A percentile compares a stretch with the other conserved stretches of the same genome.
These are phyloP conservation scores for Sisyra nigra DNA, from an alignment of 2,888 invertebrate genomes.

Conservation along the genomic window DNA sequence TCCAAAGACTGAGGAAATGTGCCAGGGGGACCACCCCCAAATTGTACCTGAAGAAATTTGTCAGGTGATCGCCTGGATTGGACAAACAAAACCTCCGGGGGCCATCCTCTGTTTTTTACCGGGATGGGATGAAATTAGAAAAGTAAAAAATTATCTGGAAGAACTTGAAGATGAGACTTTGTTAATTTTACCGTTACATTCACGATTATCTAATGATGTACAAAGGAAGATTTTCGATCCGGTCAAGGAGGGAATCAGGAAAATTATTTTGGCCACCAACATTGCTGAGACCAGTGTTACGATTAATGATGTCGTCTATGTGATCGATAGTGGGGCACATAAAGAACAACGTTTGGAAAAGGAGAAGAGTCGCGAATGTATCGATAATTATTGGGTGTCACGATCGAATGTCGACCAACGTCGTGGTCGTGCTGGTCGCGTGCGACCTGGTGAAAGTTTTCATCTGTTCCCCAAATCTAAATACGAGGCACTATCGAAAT, in stretches of 20 bases:
- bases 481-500: slow-evolving; percentile 30
- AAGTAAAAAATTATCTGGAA: slow-evolving; percentile 31
- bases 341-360: slow-evolving; percentile 37
- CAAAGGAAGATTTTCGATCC: slow-evolving; percentile 40
- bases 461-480: slow-evolving; percentile 36
- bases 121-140: slow-evolving; percentile 54
- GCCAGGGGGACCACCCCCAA: slow-evolving; percentile 23
- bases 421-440: slow-evolving; percentile 50
- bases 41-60: slow-evolving; percentile 34
- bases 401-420: slow-evolving; percentile 44
- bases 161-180: slow-evolving; percentile 13
- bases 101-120: slow-evolving; percentile 60
- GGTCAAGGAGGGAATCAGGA: slow-evolving; percentile 34
- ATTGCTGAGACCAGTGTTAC: slow-evolving; percentile 61
- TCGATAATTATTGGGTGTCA: slow-evolving; percentile 44
- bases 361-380: slow-evolving; percentile 28
- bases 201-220: slow-evolving; percentile 36
- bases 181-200: slow-evolving; percentile 22
- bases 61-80: slow-evolving; percentile 36
- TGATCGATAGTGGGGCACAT: slow-evolving; percentile 46
- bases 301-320: slow-evolving; percentile 50
- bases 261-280: slow-evolving; percentile 55
- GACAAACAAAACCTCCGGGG: slow-evolving; percentile 38
- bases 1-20: slow-evolving; percentile 23
- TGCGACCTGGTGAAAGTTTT: slow-evolving; percentile 41